Evolutionary conservation across 2,113 vertebrate genomes (phyloP), one percentile per base, ranked within the genome.

Genomic region (Phyllostomus hastatus): DNA sequence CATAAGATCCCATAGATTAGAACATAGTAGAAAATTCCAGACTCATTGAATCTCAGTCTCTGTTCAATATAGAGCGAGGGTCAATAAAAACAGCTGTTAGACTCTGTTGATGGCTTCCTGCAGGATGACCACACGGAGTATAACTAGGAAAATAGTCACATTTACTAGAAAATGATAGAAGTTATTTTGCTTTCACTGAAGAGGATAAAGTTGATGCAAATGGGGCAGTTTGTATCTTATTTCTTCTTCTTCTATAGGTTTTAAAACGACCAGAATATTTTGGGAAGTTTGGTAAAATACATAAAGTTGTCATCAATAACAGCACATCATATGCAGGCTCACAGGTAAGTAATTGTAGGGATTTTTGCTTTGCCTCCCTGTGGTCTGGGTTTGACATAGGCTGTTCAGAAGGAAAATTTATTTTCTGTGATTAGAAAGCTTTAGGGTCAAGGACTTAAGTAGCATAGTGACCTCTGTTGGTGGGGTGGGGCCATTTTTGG

Each of bases 281-380:
- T 99, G 99, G 99, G 94, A 99, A 99, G 98, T 99, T 99, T 98
- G 99, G 99, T 97, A 99, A 99, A 99, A 99, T 99, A 98, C 99
- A 99, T 98, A 99, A 99, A 99, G 99, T 99, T 98, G 99, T 99
- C 95, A 99, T 99, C 98, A 99, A 99, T 98, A 99, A 99, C 98
- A 99, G 99, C 98, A 99, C 99, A 96, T 99, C 99, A 95, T 99
- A 99, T 97, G 99, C 99, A 97, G 99, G 99, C 98, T 99, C 99
- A 99, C 99, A 99, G 99, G 99, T 99, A 98, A 98, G 98, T 96
- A 67, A 94, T 64, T 93, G n/a, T 73, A 91, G 88, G 35, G 10
- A 38, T 59, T 73, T 97, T 75, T 73, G 59, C 33, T n/a, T 88
- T 96, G 94, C 9, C n/a, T 83, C 31, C 15, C 50, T 72, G 17